Evolutionary conservation across 2,888 invertebrate species (phyloP).

Genomic region (Lepidonotus clava): DNA sequence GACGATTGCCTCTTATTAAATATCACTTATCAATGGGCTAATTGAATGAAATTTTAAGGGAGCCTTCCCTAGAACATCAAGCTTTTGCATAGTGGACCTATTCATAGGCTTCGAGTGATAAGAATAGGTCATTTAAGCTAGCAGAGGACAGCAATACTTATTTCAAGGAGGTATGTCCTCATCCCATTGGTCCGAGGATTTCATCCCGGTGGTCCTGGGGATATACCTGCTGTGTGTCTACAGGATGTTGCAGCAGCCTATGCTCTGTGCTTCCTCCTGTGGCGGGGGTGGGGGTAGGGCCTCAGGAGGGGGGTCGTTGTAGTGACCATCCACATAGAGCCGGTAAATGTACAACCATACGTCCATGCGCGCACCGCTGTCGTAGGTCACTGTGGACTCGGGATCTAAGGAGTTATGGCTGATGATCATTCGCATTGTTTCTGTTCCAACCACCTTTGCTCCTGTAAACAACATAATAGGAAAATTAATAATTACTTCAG

Average conservation of each 20-base stretch:
- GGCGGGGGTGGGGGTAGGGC: constrained; percentile 28
- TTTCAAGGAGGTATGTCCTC: too few species aligned
- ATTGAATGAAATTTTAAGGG: too few species aligned
- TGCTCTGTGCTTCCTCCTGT: neutral
- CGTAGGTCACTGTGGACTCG: neutral
- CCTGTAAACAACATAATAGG: neutral
- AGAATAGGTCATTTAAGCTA: too few species aligned
- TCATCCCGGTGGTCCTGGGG: too few species aligned
- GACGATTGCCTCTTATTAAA: too few species aligned
- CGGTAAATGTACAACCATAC: neutral
- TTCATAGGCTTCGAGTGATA: too few species aligned
- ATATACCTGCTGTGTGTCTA: too few species aligned
- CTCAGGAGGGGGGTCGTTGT: constrained; percentile 29
- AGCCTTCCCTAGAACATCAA: too few species aligned
- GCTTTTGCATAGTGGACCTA: too few species aligned
- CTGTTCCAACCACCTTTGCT: neutral
- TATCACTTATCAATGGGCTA: too few species aligned
- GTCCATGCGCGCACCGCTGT: neutral
- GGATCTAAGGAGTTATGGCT: neutral
- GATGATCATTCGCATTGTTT: neutral
- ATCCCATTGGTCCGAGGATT: too few species aligned
- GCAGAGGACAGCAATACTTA: too few species aligned
- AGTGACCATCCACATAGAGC: constrained; percentile 7
- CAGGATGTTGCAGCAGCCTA: constrained; percentile 22
- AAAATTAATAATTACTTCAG: neutral